Conservation (phyloP, 1,140 invertebrate species). For the Homarus americanus region DNA sequence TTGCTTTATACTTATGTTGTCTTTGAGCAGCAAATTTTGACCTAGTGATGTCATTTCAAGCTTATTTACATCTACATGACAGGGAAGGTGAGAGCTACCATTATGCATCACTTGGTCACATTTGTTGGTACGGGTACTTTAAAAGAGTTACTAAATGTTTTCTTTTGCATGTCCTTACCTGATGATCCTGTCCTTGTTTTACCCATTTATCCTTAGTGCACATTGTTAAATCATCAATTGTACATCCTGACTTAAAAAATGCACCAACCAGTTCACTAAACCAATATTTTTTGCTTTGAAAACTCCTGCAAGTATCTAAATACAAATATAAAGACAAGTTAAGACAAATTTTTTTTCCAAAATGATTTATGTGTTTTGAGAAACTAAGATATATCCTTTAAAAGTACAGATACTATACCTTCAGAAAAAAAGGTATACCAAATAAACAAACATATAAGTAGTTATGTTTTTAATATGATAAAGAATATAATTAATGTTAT, state of each 20-base stretch:
- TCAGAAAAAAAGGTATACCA: background rate
- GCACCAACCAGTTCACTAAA: slow-evolving; percentile 6
- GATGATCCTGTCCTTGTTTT: no score
- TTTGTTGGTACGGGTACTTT: background rate
- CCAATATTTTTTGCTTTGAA: slow-evolving; percentile 6
- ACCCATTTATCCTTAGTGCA: background rate
- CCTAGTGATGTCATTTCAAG: slow-evolving; percentile 2
- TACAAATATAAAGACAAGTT: background rate
- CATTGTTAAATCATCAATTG: background rate
- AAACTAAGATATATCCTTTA: background rate
- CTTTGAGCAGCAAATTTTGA: slow-evolving; percentile 14
- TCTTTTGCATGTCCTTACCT: slow-evolving; percentile 22
- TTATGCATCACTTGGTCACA: slow-evolving; percentile 11
- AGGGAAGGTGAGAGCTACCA: background rate
- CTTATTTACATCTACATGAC: background rate
- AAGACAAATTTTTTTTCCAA: background rate
- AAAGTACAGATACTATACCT: background rate
- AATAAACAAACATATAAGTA: background rate
- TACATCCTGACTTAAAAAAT: slow-evolving; percentile 11
- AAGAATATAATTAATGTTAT: background rate
- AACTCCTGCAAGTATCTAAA: background rate
- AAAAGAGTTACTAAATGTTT: slow-evolving; percentile 18
- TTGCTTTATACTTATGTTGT: slow-evolving; percentile 32
- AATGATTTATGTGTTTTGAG: background rate
- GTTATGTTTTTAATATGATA: background rate